Evolutionary conservation across 2,797 vertebrate species (phyloP).

Genomic region (Acipenser ruthenus): DNA sequence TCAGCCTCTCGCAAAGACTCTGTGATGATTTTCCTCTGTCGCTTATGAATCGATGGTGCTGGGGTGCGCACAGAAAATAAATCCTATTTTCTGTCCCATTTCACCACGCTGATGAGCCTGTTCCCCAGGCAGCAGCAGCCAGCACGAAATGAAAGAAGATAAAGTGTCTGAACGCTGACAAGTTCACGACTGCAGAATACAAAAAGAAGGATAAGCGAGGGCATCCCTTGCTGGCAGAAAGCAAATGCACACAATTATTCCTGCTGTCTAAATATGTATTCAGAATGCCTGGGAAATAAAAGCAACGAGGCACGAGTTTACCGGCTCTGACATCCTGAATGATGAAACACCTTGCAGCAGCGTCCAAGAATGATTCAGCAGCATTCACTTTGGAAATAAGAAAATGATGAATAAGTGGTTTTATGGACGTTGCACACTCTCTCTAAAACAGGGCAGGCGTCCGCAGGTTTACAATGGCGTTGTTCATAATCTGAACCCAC

Average conservation of each 20-base stretch:
- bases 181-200: constrained; percentile 27
- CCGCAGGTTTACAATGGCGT: constrained; percentile 9
- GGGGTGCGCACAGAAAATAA: constrained; percentile 27
- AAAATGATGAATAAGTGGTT: too few relatives aligned
- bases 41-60: constrained; percentile 17
- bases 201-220: constrained; percentile 19
- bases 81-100: constrained; percentile 37
- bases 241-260: constrained; percentile 19
- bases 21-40: constrained; percentile 12
- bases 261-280: constrained; percentile 13
- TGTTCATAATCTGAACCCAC: constrained; percentile 23
- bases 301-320: constrained; percentile 4
- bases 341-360: constrained; percentile 5
- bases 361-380: constrained; percentile 5
- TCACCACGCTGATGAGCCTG: constrained; percentile 26
- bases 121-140: constrained; percentile 22
- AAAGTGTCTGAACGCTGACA: constrained; percentile 27
- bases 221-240: constrained; percentile 16
- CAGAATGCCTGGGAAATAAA: constrained; percentile 10
- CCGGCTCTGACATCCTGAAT: not conserved
- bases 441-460: too few relatives aligned
- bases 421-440: too few relatives aligned
- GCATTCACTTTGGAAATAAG: too few relatives aligned
- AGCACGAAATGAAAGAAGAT: constrained; percentile 16
- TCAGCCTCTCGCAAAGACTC: constrained; percentile 8